Base-by-base conservation (phyloP, 2,797 vertebrate genomes). In the Petrocephalus sullivani region DNA sequence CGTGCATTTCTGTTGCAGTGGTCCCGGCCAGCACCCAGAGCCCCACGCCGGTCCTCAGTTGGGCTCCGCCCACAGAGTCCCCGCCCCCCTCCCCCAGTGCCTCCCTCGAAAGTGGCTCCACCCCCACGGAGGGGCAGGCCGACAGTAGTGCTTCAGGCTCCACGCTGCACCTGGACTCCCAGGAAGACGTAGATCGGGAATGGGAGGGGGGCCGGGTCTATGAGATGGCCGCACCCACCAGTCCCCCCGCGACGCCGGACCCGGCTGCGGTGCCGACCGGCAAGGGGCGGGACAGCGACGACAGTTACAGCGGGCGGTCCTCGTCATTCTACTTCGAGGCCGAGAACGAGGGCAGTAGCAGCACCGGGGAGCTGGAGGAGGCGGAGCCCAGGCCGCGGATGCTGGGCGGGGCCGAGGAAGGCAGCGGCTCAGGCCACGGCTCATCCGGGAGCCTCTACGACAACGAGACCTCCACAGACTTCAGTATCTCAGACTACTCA, bases 391-490 rank as follows among this genome's bases (percentile, higher is more conserved):
- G 94, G 87, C 93, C 96, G 86, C 96, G 96, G 96, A 93, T 93
- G 23, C 90, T 96, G 91, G 95, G 96, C 60, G 93, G 95, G 86
- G 94, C 92, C 61, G 97, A 97, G 89, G 98, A 98, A 93, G 97
- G 98, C 92, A 98, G 98, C 53, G 97, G 97, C 91, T 99, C 98
- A 89, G 97, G 97, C 87, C 97, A 96, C 93, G 95, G 94, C 90
- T 90, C 93, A 28, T 94, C 95, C 89, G 97, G 98, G 91, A 95
- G 93, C 93, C 95, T 96, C 92, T 97, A 95, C 19, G 98, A 99
- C 96, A 98, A 97, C 0, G 97, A 99, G 95, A 98, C 97, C 0
- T 98, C 98, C 88, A 98, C 98, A 91, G 98, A 98, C 97, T 98
- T 99, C 96, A 97, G 96, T 96, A 97, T 98, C 93, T 95, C 97